Evolutionary conservation across 2,888 invertebrate genomes (phyloP), one percentile per base, ranked within the genome.

Genomic region (Daptonema setosum): DNA sequence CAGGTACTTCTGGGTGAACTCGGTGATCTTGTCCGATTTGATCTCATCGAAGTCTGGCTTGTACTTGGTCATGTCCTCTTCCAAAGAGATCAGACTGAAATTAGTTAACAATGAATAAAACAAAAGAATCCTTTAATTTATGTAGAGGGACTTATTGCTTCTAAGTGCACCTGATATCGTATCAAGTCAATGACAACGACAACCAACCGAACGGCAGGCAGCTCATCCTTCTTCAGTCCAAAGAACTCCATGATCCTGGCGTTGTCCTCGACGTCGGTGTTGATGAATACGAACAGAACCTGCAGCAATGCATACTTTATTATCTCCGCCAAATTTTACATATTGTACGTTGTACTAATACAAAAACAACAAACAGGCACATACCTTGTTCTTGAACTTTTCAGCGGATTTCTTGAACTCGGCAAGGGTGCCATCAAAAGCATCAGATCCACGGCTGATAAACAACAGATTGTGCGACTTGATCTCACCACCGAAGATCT

Each of bases 231-330:
- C 76, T 83, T 85, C 80, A 95, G 83, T 66, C 93, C 95, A 75
- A 99, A 99, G 85, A 93, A 99, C 76, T 99, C 97, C 72, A 97
- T 78, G 73, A 99, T 95, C 70, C 95, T 80, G 67, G 83, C 83
- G 75, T 97, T 93, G 72, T 97, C 95, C 70, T 87, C 85, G 70
- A 88, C 85, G 69, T 86, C 88, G 54, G 86, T 81, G 74, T 97
- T 84, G 72, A 99, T 87, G 67, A 85, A 85, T 30, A 99, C 93
- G 68, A 91, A 87, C 70, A 97, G 79, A 67, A 93, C 81, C 78
- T 81, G 63, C 1, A 52, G n/a, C 35, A 35, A 35, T n/a, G n/a
- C n/a, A n/a, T n/a, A n/a, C n/a, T n/a, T n/a, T n/a, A n/a, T n/a
- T n/a, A n/a, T n/a, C n/a, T n/a, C n/a, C n/a, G n/a, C n/a, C n/a